Percentiles rank a stretch among this genome's conserved stretches.
Evolutionary conservation across 2,113 vertebrate genomes (phyloP).

Genomic region (Oncorhynchus gorbuscha): DNA sequence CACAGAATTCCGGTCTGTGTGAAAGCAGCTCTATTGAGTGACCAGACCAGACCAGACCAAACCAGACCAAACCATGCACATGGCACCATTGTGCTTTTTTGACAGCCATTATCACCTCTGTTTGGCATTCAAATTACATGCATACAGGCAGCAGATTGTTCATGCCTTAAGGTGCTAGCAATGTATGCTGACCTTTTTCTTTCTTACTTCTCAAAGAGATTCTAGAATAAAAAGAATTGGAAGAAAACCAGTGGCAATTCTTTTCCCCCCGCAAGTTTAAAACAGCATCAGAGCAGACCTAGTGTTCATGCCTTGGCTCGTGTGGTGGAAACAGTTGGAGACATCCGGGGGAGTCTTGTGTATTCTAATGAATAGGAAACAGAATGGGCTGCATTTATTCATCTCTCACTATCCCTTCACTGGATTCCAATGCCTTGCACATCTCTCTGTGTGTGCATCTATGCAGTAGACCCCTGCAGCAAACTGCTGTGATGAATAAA

Average conservation of each 20-base stretch:
- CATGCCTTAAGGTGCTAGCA: not conserved
- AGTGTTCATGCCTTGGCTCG: not conserved
- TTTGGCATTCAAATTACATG: not conserved
- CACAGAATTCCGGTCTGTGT: not conserved
- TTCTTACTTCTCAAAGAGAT: not conserved
- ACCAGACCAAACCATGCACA: too few species aligned
- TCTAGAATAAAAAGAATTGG: not conserved
- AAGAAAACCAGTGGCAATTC: not conserved
- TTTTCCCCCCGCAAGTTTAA: not conserved
- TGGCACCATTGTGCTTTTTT: not conserved
- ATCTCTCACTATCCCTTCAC: not conserved
- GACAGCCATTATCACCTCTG: not conserved
- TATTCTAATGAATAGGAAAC: conserved; percentile 25
- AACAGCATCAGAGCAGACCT: not conserved
- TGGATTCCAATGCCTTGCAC: not conserved
- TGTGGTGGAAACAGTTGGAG: conserved; percentile 15
- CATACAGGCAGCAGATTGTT: not conserved
- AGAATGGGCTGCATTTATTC: conserved; percentile 12
- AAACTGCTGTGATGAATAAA: conserved; percentile 13
- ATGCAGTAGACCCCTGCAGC: conserved; percentile 10
- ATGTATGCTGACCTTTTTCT: not conserved
- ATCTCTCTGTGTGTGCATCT: not conserved
- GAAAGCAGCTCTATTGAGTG: conserved; percentile 1
- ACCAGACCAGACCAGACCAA: not conserved
- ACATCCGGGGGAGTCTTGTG: not conserved